Conservation (phyloP, 2,797 vertebrate genomes). For the Amblyraja radiata region DNA sequence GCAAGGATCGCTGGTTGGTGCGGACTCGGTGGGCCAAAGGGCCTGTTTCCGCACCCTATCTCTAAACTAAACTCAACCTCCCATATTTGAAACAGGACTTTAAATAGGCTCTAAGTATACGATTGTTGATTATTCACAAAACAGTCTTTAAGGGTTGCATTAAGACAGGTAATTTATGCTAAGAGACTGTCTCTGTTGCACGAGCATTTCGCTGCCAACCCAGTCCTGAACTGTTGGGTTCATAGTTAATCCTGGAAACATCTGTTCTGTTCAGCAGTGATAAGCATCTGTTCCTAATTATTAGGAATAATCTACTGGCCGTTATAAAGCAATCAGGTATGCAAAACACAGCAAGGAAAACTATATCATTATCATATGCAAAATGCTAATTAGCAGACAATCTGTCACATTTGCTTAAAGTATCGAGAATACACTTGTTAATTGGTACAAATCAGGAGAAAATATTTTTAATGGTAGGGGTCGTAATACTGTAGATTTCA, state of each 20-base stretch:
- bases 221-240: not conserved
- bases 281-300: constrained; percentile 57
- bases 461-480: constrained; percentile 6
- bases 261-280: constrained; percentile 51
- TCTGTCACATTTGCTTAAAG: constrained; percentile 33
- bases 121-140: not conserved
- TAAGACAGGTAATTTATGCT: not conserved
- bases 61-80: too few species aligned
- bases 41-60: too few species aligned
- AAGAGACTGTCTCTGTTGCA: not conserved
- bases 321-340: constrained; percentile 33
- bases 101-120: not conserved
- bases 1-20: too few species aligned
- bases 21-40: too few species aligned
- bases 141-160: not conserved
- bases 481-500: not conserved
- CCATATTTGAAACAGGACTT: not conserved
- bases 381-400: constrained; percentile 33
- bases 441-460: constrained; percentile 36
- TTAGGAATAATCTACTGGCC: constrained; percentile 41
- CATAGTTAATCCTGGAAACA: constrained; percentile 52
- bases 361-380: constrained; percentile 35
- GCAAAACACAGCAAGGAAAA: constrained; percentile 27
- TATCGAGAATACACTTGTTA: constrained; percentile 26
- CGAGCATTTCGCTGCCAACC: not conserved